phyloP scores from a whole-genome alignment of 2,113 vertebrate species.

The Isichthys henryi region DNA sequence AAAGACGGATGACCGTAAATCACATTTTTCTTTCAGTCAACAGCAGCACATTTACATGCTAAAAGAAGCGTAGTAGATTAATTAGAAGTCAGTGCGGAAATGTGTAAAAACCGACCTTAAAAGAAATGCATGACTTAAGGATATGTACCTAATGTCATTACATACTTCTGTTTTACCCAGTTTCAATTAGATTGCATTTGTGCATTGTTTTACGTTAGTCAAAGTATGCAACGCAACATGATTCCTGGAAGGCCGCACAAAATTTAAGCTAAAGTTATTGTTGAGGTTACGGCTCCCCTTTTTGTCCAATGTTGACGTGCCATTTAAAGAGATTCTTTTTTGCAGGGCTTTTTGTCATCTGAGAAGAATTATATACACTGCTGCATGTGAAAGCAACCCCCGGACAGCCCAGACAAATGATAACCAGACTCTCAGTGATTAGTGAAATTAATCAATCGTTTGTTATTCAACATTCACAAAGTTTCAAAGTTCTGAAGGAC shows the following conservation, averaged over 20 bases:
- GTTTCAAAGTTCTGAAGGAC: neutral
- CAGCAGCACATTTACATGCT: neutral
- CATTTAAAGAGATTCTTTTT: neutral
- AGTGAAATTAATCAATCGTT: neutral
- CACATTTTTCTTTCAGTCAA: conserved; percentile 2
- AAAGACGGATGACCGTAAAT: neutral
- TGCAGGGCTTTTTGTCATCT: neutral
- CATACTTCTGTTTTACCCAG: neutral
- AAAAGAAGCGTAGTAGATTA: conserved; percentile 38
- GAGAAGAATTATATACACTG: neutral
- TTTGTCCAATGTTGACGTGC: neutral
- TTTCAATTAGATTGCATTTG: neutral
- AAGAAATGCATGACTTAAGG: neutral
- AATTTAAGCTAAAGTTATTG: neutral
- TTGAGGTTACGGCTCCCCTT: neutral
- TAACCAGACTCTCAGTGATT: neutral
- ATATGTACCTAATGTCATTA: neutral
- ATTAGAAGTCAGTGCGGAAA: neutral
- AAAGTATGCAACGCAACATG: neutral
- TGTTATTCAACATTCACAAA: neutral
- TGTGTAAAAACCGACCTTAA: neutral
- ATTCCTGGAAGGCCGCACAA: neutral
- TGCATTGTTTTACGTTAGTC: neutral
- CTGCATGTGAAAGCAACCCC: neutral
- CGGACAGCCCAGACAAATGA: neutral